Base-by-base conservation (phyloP, 1,140 invertebrate species). In the Papilio aristodemus region DNA sequence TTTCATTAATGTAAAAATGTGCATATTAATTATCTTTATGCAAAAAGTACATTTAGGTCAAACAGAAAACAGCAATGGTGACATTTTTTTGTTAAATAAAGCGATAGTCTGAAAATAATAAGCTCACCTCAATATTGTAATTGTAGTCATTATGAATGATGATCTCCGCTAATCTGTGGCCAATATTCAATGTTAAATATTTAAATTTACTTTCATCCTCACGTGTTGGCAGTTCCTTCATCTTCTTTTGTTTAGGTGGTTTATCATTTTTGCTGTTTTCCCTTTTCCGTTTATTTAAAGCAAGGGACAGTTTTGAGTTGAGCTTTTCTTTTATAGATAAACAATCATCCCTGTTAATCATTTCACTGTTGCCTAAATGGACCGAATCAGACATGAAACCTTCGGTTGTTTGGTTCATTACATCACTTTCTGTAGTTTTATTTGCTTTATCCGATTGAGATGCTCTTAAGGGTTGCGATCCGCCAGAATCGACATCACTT, bases 241-340 rank as follows among this genome's bases (percentile, higher is more conserved):
- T n/a, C 72, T 84, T 87, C 60, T 86, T 89, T 67, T 83, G 79
- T 73, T 91, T 91, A 37, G 68, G 8, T 39, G 84, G 76, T 72
- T 89, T 90, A 9, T 90, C 87, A 71, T n/a, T 58, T 76, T 86
- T 90, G 17, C 46, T 68, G 70, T 46, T 82, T 17, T 90, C 87
- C 59, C 81, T 74, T 81, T 89, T 91, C 71, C 89, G 80, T 77
- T 91, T 91, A 71, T 89, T 91, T 37, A 91, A 69, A 60, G 84
- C 88, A 69, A 83, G 74, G 41, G 84, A 86, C 50, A 91, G 72
- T 69, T 89, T 90, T 32, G 84, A 84, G 70, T 90, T 91, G 19
- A 91, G 76, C 70, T 91, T 91, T 70, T 91, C 80, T 78, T 91
- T 91, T 32, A 91, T 84, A 37, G 87, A 87, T 63, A 89, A 76